A percentile compares a stretch with the other conserved stretches of the same genome.
phyloP scores from a whole-genome alignment of 1,140 invertebrate genomes.

The Bombus sylvicola region DNA sequence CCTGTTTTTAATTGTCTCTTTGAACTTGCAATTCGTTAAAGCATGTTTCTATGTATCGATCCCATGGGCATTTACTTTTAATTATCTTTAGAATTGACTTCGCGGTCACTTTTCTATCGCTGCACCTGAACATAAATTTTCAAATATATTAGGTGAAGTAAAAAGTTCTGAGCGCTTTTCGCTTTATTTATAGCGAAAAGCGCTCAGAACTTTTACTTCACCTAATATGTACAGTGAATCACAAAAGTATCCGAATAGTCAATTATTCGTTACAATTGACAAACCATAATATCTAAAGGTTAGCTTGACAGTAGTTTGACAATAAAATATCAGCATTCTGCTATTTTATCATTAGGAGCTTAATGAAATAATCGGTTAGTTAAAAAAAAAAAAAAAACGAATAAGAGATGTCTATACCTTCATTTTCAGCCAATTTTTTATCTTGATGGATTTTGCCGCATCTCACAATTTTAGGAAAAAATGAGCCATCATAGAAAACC shows the following conservation, averaged over 20 bases:
- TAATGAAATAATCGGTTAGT: neutral
- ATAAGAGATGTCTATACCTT: neutral
- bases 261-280: too few relatives aligned
- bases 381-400: neutral
- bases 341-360: neutral
- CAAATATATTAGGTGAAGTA: too few relatives aligned
- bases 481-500: conserved; percentile 5
- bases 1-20: neutral
- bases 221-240: too few relatives aligned
- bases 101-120: neutral
- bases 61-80: neutral
- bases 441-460: conserved; percentile 11
- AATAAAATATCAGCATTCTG: neutral
- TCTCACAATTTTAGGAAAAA: neutral
- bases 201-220: too few relatives aligned
- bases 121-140: neutral
- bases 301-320: neutral
- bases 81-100: neutral
- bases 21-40: neutral
- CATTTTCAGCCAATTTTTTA: conserved; percentile 12
- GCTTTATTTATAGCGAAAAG: too few relatives aligned
- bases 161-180: too few relatives aligned
- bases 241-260: neutral
- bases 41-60: neutral
- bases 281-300: too few relatives aligned